Percentiles rank a stretch among this genome's conserved stretches.
Evolutionary conservation across 1,140 invertebrate species (phyloP).

Genomic region (Pissodes strobi): DNA sequence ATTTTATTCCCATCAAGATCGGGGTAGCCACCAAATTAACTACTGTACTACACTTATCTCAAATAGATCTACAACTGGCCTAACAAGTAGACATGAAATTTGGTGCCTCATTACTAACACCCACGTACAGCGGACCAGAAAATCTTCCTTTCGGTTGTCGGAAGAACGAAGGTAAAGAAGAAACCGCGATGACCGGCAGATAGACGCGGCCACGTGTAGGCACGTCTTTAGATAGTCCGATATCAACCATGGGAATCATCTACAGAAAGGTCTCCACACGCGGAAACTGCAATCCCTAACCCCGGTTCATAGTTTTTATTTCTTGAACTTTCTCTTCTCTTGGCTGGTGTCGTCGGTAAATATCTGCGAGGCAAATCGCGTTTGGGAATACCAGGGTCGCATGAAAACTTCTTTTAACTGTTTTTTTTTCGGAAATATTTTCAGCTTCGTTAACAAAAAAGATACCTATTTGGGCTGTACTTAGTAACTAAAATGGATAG

Average conservation of each 20-base stretch:
- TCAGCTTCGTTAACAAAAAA: too few species aligned
- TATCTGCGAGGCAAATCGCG: too few species aligned
- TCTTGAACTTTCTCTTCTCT: too few species aligned
- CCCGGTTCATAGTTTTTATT: too few species aligned
- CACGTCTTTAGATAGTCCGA: constrained; percentile 36
- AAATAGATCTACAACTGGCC: constrained; percentile 31
- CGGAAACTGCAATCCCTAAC: too few species aligned
- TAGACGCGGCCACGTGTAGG: constrained; percentile 38
- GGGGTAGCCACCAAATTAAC: constrained; percentile 32
- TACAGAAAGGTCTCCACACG: constrained; percentile 24
- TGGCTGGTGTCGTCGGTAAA: too few species aligned
- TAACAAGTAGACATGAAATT: constrained; percentile 38
- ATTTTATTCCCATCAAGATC: constrained; percentile 6
- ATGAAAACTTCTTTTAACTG: too few species aligned
- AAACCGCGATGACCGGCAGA: constrained; percentile 37
- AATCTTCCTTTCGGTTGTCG: constrained; percentile 32
- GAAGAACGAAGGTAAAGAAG: constrained; percentile 26
- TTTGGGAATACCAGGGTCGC: too few species aligned
- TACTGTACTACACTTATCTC: constrained; percentile 32
- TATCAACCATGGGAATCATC: constrained; percentile 40
- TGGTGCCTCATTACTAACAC: constrained; percentile 38
- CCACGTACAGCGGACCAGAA: constrained; percentile 22
- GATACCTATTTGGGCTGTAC: too few species aligned
- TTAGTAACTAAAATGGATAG: too few species aligned
- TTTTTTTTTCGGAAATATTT: too few species aligned